Base-by-base conservation (phyloP, 2,888 invertebrate species). In the Atrina japonica region DNA sequence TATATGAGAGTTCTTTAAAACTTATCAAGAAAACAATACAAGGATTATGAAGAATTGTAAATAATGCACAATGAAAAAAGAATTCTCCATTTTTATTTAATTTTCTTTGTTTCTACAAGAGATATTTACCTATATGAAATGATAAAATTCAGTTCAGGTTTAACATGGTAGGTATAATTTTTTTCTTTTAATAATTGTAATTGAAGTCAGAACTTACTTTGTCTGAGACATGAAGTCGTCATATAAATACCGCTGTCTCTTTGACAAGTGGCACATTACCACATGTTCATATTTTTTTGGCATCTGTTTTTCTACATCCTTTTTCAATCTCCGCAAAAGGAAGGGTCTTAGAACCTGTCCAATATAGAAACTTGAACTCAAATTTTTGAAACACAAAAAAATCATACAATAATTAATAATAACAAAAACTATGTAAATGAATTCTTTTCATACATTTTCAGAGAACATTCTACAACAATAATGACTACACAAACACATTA, bases 151-250 rank as follows among this genome's bases (percentile, higher is more conserved):
- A n/a, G n/a, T n/a, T n/a, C n/a, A n/a, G n/a, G n/a, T n/a, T n/a
- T n/a, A n/a, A n/a, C n/a, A n/a, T n/a, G n/a, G n/a, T n/a, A n/a
- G n/a, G n/a, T n/a, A n/a, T n/a, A n/a, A n/a, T n/a, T n/a, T n/a
- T n/a, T n/a, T n/a, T n/a, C n/a, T n/a, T n/a, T n/a, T n/a, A n/a
- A n/a, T n/a, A n/a, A n/a, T n/a, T n/a, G n/a, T n/a, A n/a, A n/a
- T n/a, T n/a, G n/a, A n/a, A n/a, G n/a, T n/a, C n/a, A n/a, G n/a
- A n/a, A 79, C 85, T 82, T 83, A 91, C 91, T 97, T 98, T 88
- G 98, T 94, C 86, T 97, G 94, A 64, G 97, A 95, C 98, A 99
- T 99, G 92, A 99, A 99, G 91, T 99, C 99, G 92, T 99, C 99
- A 92, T 99, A 99, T 70, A 99, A 93, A 92, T 94, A 98, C 77